phyloP scores from a whole-genome alignment of 2,113 vertebrate species.

The Piaya cayana region DNA sequence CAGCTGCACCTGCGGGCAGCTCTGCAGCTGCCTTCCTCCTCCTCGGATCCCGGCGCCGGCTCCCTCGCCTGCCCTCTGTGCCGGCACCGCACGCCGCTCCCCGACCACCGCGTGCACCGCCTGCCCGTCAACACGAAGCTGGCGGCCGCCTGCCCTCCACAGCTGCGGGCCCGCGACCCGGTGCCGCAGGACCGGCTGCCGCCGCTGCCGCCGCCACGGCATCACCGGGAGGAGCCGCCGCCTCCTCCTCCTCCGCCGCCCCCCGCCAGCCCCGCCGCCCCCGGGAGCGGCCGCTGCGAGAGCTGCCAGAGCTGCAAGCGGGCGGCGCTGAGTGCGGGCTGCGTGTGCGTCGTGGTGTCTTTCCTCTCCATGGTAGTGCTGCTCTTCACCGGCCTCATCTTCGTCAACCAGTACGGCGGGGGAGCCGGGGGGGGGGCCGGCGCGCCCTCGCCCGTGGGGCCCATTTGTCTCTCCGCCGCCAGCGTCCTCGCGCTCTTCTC shows the following conservation, averaged over 20 bases:
- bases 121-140: constrained; percentile 93
- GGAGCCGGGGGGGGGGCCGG: constrained; percentile 33
- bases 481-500: constrained; percentile 93
- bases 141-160: constrained; percentile 86
- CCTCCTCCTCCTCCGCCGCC: neutral
- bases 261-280: neutral
- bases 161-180: constrained; percentile 82
- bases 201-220: constrained; percentile 59
- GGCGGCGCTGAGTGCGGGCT: constrained; percentile 89
- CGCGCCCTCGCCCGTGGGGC: constrained; percentile 87
- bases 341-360: constrained; percentile 92
- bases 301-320: constrained; percentile 91
- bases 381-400: constrained; percentile 93
- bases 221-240: neutral
- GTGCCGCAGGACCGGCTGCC: constrained; percentile 86
- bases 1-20: constrained; percentile 83
- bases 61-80: constrained; percentile 88
- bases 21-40: neutral
- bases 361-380: constrained; percentile 93
- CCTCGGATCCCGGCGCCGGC: constrained; percentile 18
- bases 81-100: constrained; percentile 89
- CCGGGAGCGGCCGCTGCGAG: constrained; percentile 82
- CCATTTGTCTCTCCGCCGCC: constrained; percentile 90
- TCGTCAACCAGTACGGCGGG: constrained; percentile 88
- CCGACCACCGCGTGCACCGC: constrained; percentile 86